phyloP scores from a whole-genome alignment of 2,888 invertebrate genomes.

The Elmis aenea region DNA sequence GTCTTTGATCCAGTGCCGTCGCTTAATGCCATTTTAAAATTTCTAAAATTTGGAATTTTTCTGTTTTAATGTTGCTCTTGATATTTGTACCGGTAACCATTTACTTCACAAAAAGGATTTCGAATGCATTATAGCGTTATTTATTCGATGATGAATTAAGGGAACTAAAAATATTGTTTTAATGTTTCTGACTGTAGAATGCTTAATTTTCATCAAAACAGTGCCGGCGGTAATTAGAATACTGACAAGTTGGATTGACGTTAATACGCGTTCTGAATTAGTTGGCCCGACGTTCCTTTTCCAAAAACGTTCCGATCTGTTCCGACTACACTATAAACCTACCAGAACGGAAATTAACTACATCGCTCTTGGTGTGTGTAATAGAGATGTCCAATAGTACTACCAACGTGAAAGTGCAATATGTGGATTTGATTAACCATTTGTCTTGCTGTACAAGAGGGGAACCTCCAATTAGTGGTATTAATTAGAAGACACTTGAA shows the following conservation, averaged over 20 bases:
- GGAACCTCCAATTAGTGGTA: conserved; percentile 46
- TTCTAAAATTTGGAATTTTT: too few species aligned
- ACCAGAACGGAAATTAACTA: conserved; percentile 29
- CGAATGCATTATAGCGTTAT: too few species aligned
- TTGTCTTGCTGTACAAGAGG: conserved; percentile 30
- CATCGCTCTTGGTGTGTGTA: conserved; percentile 29
- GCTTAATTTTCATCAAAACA: conserved; percentile 3
- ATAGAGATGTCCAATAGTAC: conserved; percentile 19
- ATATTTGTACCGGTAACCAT: too few species aligned
- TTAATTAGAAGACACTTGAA: conserved; percentile 47
- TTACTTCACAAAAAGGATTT: too few species aligned
- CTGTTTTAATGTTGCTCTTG: too few species aligned
- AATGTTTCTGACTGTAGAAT: too few species aligned
- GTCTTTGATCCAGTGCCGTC: too few species aligned
- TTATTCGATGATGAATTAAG: too few species aligned
- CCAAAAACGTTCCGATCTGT: conserved; percentile 11
- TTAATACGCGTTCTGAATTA: conserved; percentile 11
- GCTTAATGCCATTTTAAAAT: too few species aligned
- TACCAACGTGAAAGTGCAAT: not conserved
- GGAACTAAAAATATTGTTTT: too few species aligned
- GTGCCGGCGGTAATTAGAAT: conserved; percentile 7
- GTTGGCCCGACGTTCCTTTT: conserved; percentile 8
- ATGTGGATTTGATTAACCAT: conserved; percentile 13
- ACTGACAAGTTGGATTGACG: conserved; percentile 23
- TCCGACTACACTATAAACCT: conserved; percentile 19